Conservation (phyloP, 2,113 vertebrate species). For the Penelope pileata region DNA sequence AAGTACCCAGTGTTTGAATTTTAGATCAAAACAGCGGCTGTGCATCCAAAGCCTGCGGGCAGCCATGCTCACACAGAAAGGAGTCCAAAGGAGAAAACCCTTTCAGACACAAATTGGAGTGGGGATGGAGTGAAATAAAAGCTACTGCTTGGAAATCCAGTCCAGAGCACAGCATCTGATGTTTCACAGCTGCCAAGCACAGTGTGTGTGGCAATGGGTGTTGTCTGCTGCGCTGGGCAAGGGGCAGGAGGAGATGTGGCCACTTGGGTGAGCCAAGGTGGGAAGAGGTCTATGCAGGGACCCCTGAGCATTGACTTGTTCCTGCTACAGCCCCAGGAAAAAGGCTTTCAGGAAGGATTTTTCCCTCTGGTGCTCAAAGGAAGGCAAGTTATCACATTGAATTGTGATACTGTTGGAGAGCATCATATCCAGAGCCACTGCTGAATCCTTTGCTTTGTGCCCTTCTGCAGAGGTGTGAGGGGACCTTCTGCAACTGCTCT, state of each 20-base stretch:
- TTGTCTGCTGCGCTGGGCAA: not conserved
- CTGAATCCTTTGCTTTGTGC: not conserved
- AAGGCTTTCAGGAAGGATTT: not conserved
- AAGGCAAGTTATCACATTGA: not conserved
- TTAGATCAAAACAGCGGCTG: constrained; percentile 44
- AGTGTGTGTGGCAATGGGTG: constrained; percentile 51
- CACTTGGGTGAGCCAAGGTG: not conserved
- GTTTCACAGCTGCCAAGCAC: constrained; percentile 62
- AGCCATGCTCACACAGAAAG: not conserved
- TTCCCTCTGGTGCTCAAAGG: not conserved
- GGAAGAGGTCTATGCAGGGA: not conserved
- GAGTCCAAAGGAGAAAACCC: constrained; percentile 50
- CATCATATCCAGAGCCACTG: not conserved
- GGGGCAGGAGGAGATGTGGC: not conserved
- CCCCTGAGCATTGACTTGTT: not conserved
- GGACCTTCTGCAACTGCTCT: not conserved
- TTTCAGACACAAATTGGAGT: not conserved
- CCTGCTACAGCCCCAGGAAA: not conserved
- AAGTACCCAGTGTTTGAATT: not conserved
- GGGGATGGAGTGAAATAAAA: constrained; percentile 2
- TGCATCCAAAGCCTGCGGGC: constrained; percentile 16
- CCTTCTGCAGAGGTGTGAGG: fast-evolving
- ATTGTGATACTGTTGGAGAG: not conserved
- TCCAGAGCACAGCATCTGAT: constrained; percentile 64
- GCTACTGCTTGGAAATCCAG: constrained; percentile 58